Evolutionary conservation across 2,113 vertebrate species (phyloP).

Genomic region (Phaetusa simplex): DNA sequence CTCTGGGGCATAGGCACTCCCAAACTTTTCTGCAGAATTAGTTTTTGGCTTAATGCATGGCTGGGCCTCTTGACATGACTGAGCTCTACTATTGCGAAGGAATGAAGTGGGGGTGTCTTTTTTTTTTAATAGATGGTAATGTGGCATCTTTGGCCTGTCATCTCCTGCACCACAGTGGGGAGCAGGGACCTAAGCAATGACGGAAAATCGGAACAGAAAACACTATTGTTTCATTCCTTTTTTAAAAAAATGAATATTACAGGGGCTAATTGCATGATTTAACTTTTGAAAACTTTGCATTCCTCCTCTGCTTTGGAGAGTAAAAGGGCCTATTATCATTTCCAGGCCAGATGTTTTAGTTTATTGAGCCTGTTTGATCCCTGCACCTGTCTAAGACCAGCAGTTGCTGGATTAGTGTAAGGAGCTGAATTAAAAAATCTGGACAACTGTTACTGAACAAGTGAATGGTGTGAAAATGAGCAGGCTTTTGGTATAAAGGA

Average conservation of each 20-base stretch:
- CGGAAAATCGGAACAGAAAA: neutral
- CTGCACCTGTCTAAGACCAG: constrained; percentile 83
- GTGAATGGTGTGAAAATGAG: constrained; percentile 84
- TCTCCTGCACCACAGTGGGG: neutral
- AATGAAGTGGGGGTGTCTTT: neutral
- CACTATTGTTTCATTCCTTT: neutral
- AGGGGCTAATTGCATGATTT: constrained; percentile 71
- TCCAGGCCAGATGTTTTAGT: constrained; percentile 84
- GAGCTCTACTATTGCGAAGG: neutral
- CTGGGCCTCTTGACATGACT: neutral
- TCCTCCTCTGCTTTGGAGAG: constrained; percentile 67
- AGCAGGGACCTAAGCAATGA: neutral
- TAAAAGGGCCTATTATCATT: constrained; percentile 82
- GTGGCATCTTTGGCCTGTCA: neutral
- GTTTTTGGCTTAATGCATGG: neutral
- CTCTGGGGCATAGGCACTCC: neutral
- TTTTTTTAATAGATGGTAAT: neutral
- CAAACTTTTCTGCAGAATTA: neutral
- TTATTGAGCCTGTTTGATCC: constrained; percentile 84
- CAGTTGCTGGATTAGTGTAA: constrained; percentile 85
- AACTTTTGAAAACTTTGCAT: constrained; percentile 76
- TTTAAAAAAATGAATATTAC: neutral
- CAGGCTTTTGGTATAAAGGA: constrained; percentile 80
- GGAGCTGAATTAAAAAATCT: constrained; percentile 79
- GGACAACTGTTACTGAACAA: constrained; percentile 82